Percentiles rank a stretch among this genome's conserved stretches.
Conservation (phyloP, 2,113 vertebrate species). For the Lonchura striata region DNA sequence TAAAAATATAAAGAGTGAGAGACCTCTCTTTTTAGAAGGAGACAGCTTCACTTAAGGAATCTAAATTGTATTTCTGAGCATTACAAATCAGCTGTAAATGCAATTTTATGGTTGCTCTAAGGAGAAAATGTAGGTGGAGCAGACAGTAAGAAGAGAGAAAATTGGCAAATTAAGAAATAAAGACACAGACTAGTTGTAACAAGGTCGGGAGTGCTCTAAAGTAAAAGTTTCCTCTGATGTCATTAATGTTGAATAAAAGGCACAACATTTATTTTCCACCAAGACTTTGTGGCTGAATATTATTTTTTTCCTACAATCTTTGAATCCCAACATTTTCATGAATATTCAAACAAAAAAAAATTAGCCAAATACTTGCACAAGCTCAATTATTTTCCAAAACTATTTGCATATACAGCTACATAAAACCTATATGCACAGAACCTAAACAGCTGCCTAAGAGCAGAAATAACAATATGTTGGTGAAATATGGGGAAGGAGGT, state of each 20-base stretch:
- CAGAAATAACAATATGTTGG: not conserved
- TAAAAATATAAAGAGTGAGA: not conserved
- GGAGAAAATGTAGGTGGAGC: conserved; percentile 32
- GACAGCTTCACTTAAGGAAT: not conserved
- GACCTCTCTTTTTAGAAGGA: not conserved
- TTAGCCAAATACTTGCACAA: not conserved
- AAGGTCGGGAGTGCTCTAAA: not conserved
- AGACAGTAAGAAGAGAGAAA: conserved; percentile 11
- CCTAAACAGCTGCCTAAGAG: not conserved
- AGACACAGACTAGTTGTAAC: not conserved
- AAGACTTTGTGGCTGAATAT: not conserved
- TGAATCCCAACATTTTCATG: not conserved
- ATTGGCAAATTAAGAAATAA: conserved; percentile 28
- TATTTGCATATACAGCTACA: not conserved
- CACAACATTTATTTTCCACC: not conserved
- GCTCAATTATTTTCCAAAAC: not conserved
- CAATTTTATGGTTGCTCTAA: conserved; percentile 34
- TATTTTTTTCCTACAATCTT: not conserved
- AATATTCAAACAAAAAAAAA: not conserved
- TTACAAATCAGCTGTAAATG: conserved; percentile 33
- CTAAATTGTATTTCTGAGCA: conserved; percentile 8
- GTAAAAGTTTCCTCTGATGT: not conserved
- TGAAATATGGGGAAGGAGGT: not conserved
- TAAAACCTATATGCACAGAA: accelerated
- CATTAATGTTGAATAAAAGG: not conserved